Evolutionary conservation across 1,140 invertebrate species (phyloP).

Genomic region (Lucilia cuprina): DNA sequence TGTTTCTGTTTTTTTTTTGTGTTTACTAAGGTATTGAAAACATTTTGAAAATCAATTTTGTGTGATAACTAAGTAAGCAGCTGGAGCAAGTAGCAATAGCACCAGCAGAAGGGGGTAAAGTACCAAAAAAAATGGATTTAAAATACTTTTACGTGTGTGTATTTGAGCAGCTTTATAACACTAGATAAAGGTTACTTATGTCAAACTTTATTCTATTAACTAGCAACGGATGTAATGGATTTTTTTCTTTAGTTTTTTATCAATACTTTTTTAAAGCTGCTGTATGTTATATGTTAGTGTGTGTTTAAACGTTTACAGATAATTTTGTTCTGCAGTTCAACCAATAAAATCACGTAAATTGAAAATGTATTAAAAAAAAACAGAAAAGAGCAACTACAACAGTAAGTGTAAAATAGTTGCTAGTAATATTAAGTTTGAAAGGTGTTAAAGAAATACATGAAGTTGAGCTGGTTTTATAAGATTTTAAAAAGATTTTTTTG

Average conservation of each 20-base stretch:
- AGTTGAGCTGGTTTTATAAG: neutral
- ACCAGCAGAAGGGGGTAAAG: neutral
- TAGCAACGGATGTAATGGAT: conserved; percentile 24
- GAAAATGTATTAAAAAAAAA: neutral
- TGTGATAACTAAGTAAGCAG: conserved; percentile 30
- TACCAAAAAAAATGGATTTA: neutral
- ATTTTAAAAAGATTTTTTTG: neutral
- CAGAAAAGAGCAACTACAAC: neutral
- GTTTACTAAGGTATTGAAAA: neutral
- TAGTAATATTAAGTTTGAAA: neutral
- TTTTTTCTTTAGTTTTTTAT: neutral
- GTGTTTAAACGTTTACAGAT: neutral
- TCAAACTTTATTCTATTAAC: conserved; percentile 35
- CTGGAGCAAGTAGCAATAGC: neutral
- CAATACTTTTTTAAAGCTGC: neutral
- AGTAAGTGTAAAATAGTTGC: neutral
- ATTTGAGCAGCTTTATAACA: conserved; percentile 31
- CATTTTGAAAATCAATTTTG: conserved; percentile 29
- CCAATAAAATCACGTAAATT: conserved; percentile 11
- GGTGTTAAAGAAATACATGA: neutral
- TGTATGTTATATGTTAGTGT: neutral
- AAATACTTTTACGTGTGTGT: conserved; percentile 31
- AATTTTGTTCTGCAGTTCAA: neutral
- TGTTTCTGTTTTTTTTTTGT: neutral
- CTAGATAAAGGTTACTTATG: conserved; percentile 34